Percentiles rank a stretch among this genome's conserved stretches.
Conservation (phyloP, 1,140 invertebrate genomes). For the Pteromalus puparum region DNA sequence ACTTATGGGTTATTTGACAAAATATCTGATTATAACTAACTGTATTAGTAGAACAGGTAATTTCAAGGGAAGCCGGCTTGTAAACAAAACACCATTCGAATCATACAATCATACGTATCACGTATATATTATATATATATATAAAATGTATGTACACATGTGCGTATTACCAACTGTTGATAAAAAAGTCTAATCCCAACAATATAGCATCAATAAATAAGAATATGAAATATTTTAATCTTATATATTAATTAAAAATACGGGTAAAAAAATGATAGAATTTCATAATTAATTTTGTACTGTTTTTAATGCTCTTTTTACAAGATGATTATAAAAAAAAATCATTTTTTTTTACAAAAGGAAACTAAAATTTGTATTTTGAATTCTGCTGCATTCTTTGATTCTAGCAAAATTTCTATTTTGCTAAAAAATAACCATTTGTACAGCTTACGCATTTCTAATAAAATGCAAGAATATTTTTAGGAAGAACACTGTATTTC, state of each 20-base stretch:
- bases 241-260: too few species aligned
- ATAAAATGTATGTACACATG: too few species aligned
- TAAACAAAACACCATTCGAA: neutral
- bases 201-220: too few species aligned
- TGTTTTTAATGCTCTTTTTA: neutral
- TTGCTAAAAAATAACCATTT: neutral
- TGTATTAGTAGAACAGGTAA: too few species aligned
- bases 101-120: too few species aligned
- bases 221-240: too few species aligned
- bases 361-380: neutral
- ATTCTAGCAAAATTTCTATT: neutral
- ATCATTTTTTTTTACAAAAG: neutral
- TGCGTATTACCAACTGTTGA: neutral
- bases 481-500: neutral
- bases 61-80: neutral
- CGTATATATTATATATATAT: neutral
- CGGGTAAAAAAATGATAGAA: neutral
- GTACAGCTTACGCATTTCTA: neutral
- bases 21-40: neutral
- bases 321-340: neutral
- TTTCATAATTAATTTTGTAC: neutral
- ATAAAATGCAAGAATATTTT: neutral
- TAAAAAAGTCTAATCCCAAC: too few species aligned
- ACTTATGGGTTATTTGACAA: neutral
- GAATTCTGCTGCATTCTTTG: neutral